Evolutionary conservation across 2,888 invertebrate genomes (phyloP), one percentile per base, ranked within the genome.

Genomic region (Ectobius pallidus): DNA sequence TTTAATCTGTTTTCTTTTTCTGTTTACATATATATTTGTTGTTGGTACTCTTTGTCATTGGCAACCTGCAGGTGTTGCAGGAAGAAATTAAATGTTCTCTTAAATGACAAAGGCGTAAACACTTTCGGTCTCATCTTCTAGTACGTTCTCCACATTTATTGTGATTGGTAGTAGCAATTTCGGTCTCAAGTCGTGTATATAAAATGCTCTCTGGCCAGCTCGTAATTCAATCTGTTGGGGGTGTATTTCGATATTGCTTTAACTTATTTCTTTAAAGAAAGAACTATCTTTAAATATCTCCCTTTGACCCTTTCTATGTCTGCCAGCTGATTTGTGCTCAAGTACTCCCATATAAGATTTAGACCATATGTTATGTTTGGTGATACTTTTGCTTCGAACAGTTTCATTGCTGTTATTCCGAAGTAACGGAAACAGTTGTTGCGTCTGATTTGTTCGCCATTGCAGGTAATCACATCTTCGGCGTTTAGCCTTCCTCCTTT

Each of bases 101-200:
- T n/a, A n/a, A n/a, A n/a, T n/a, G n/a, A n/a, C n/a, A n/a, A n/a
- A n/a, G n/a, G n/a, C n/a, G n/a, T n/a, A n/a, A n/a, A n/a, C n/a
- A n/a, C n/a, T 49, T 18, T n/a, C n/a, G 6, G 49, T 49, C 20
- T 4, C 20, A 4, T 49, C 49, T 49, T 49, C 49, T 49, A 49
- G 49, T 16, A 16, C 6, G 6, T 16, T 49, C 49, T 49, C 16
- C n/a, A 49, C 49, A 49, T 49, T 49, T 49, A n/a, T 6, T 49
- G 49, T 49, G n/a, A n/a, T 49, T 49, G 49, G 49, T n/a, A 49
- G 49, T 49, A 49, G 49, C n/a, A 49, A n/a, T 49, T 49, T 49
- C 49, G 4, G n/a, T 16, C 49, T 18, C 20, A 49, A 6, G 49
- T 49, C 49, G 4, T 49, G 9, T 34, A 34, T 34, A 11, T 34